Evolutionary conservation across 2,888 invertebrate genomes (phyloP), one percentile per base, ranked within the genome.

Genomic region (Digitonthophagus gazella): DNA sequence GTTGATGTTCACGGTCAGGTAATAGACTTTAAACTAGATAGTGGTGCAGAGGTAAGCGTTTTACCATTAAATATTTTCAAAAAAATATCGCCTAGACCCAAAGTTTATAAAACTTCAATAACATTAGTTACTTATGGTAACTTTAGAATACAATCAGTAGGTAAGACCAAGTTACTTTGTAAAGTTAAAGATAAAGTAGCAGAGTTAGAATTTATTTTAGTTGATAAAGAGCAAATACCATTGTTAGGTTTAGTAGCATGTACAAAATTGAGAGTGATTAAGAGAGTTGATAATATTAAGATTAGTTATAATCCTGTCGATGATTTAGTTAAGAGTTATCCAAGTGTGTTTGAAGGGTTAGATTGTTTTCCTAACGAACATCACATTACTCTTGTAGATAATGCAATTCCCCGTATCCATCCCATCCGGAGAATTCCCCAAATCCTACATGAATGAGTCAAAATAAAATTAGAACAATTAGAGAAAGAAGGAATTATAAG

Each of bases 241-340:
- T n/a, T n/a, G 54, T 54, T 65, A 15, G 54, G 65, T 61, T 65
- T 65, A 65, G 1, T 15, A 5, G 65, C 55, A 55, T 65, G 65
- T 65, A 28, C 44, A 3, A 18, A 65, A 2, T 54, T 65, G 54
- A 18, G 54, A 44, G 4, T 65, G 15, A 54, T 65, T 28, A 28
- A 18, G 54, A 28, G 55, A 65, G 11, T 54, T 1, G 11, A 54
- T 65, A 11, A 3, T 65, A 3, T 44, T 44, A 44, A 44, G 3
- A 2, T 44, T 2, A 1, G 3, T 1, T 44, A 2, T 44, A 14
- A 15, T 2, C 16, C 58, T 2, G 5, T 65, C 1, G 65, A 65
- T 15, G 55, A 65, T 65, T 14, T 65, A 55, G 18, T 65, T 18
- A 65, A 16, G 0, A 8, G 4, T 5, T 54, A 19, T 16, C 55